Percentiles rank a stretch among this genome's conserved stretches.
These are phyloP conservation scores for Cuculus canorus DNA, from an alignment of 2,797 vertebrate genomes.

Conservation along the genomic window DNA sequence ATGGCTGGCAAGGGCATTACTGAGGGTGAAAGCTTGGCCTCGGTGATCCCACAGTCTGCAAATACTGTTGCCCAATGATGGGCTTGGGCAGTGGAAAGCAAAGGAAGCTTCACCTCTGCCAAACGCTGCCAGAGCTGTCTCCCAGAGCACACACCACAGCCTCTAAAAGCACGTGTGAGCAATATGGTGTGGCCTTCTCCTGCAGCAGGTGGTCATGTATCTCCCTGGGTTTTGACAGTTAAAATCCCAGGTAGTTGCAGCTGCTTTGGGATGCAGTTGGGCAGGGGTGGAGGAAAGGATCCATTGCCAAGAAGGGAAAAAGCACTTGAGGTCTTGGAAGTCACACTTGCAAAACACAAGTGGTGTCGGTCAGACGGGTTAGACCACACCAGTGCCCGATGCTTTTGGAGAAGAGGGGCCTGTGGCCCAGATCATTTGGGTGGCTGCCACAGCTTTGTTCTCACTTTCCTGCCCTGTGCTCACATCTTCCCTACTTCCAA, in stretches of 20 bases:
- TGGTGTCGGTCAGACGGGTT: not conserved
- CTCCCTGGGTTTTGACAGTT: not conserved
- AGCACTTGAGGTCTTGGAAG: not conserved
- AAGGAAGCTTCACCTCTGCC: rapidly evolving
- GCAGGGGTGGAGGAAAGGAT: rapidly evolving
- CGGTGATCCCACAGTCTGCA: not conserved
- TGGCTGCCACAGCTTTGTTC: not conserved
- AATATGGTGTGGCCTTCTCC: rapidly evolving
- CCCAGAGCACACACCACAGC: rapidly evolving
- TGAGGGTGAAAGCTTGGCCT: not conserved
- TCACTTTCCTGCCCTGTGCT: not conserved
- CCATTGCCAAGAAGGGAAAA: not conserved
- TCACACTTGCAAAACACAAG: rapidly evolving
- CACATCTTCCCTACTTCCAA: not conserved
- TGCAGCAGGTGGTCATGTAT: rapidly evolving
- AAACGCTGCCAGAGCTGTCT: not conserved
- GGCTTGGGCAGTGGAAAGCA: not conserved
- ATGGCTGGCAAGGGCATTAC: not conserved
- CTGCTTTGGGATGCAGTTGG: not conserved
- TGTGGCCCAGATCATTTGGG: rapidly evolving
- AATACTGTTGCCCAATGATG: rapidly evolving
- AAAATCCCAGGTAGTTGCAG: not conserved
- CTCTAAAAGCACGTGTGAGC: rapidly evolving
- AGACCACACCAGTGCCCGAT: too few relatives aligned
- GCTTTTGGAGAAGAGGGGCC: not conserved